These are phyloP conservation scores for Callithrix jacchus DNA, from an alignment of 2,113 vertebrate species.

Conservation along the genomic window DNA sequence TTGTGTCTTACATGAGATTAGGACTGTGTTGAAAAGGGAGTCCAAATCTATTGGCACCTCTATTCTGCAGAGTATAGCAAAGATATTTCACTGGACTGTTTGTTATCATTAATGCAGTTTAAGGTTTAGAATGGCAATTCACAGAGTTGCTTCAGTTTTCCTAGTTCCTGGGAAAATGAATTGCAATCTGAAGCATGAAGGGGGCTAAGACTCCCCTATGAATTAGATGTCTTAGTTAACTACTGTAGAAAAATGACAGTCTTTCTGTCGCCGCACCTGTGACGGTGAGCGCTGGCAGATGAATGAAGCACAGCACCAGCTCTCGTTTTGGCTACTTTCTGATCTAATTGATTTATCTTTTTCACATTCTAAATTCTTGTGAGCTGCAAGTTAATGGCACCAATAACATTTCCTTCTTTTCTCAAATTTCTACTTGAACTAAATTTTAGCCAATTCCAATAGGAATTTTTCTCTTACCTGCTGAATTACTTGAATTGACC, in stretches of 20 bases:
- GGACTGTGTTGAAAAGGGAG: background rate
- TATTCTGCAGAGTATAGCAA: background rate
- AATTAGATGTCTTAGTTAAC: background rate
- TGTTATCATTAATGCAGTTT: background rate
- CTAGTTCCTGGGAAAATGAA: background rate
- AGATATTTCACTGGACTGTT: background rate
- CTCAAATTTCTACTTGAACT: background rate
- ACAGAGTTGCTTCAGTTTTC: background rate
- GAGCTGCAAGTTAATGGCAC: background rate
- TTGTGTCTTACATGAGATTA: rapidly evolving
- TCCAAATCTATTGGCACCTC: background rate
- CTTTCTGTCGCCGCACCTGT: background rate
- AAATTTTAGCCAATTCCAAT: background rate
- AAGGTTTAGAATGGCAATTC: background rate
- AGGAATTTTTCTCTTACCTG: background rate
- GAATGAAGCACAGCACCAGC: background rate
- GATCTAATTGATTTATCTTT: background rate
- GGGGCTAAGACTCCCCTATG: background rate
- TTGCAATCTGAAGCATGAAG: background rate
- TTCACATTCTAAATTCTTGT: background rate
- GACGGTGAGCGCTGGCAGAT: background rate
- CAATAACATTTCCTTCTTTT: background rate
- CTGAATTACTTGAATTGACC: background rate
- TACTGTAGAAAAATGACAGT: background rate
- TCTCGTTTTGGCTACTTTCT: background rate